Base-by-base conservation (phyloP, 2,113 vertebrate species). In the Corvus hawaiiensis region DNA sequence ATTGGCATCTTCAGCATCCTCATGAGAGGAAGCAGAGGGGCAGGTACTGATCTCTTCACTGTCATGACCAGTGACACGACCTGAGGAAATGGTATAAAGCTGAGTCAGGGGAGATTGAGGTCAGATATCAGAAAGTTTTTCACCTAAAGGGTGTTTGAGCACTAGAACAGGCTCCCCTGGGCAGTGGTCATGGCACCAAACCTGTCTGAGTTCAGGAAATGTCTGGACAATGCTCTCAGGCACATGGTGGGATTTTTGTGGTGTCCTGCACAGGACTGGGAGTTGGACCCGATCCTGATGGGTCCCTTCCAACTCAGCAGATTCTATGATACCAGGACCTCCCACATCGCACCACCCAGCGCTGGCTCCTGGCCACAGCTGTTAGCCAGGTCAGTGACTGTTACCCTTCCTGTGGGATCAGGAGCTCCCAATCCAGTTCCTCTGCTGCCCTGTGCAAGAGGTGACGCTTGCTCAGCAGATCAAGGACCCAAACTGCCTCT, bases 401-500 rank as follows among this genome's bases (percentile, higher is more conserved):
- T 48, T 33, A 55, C 48, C 41, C 28, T 18, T 56, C n/a, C 37
- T 16, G 37, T 0, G 0, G 8, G 4, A 52, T 14, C 64, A 14
- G 28, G 63, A 84, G 44, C 35, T 71, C 35, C 21, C 66, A 49
- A 6, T 22, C 49, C 9, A 1, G 78, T n/a, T 83, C 72, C 59
- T 56, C 55, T 32, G 59, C 63, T 66, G 84, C 61, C 59, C 55
- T 0, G 0, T 13, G 52, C 67, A 44, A 33, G 30, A 68, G 26
- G 11, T 6, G 8, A 67, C 0, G 0, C 35, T 37, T 4, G 0
- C 24, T 58, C 6, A 1, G 72, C 28, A 63, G 32, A 85, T 14
- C 19, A 55, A 35, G 62, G 26, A 19, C 54, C 58, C 32, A 72
- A 76, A 69, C 32, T 43, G n/a, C 37, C 51, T 43, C n/a, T 46